These are phyloP conservation scores for Caenorhabditis macrosperma DNA, from an alignment of 2,888 invertebrate species.

Conservation along the genomic window DNA sequence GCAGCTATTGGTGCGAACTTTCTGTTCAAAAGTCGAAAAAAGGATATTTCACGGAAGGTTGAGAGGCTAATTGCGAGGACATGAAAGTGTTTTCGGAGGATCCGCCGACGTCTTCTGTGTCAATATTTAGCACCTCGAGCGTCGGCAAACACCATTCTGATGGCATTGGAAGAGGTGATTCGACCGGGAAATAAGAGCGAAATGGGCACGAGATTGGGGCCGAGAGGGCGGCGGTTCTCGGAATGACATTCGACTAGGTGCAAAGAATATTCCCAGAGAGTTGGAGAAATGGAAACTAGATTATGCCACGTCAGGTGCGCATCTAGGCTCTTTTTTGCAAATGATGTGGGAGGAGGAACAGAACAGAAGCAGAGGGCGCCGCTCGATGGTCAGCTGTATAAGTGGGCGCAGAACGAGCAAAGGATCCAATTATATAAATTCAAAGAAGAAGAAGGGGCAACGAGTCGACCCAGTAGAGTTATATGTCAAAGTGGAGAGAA, in stretches of 20 bases:
- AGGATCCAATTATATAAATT: conserved; percentile 38
- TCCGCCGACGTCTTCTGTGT: conserved; percentile 5
- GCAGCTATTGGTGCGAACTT: no score
- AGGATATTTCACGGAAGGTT: no score
- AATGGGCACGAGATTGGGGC: background rate
- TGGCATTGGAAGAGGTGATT: conserved; percentile 13
- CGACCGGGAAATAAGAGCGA: conserved; percentile 1
- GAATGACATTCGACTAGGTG: background rate
- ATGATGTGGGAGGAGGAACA: conserved; percentile 2
- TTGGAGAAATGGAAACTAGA: background rate
- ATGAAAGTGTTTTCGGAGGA: background rate
- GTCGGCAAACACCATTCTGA: conserved; percentile 14
- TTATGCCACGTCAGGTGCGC: background rate
- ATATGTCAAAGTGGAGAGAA: conserved; percentile 15
- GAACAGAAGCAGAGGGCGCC: conserved; percentile 4
- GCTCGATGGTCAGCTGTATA: background rate
- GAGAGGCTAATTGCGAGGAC: background rate
- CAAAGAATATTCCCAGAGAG: conserved; percentile 5
- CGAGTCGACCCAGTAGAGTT: conserved; percentile 2
- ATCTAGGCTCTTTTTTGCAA: conserved; percentile 15
- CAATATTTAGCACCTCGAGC: conserved; percentile 4
- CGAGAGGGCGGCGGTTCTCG: conserved; percentile 2
- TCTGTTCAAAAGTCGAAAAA: no score
- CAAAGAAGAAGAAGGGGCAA: background rate
- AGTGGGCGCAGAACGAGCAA: background rate